Evolutionary conservation across 92 coral and sea anemone species (phyloP).

Genomic region (Parazoanthus swiftii): DNA sequence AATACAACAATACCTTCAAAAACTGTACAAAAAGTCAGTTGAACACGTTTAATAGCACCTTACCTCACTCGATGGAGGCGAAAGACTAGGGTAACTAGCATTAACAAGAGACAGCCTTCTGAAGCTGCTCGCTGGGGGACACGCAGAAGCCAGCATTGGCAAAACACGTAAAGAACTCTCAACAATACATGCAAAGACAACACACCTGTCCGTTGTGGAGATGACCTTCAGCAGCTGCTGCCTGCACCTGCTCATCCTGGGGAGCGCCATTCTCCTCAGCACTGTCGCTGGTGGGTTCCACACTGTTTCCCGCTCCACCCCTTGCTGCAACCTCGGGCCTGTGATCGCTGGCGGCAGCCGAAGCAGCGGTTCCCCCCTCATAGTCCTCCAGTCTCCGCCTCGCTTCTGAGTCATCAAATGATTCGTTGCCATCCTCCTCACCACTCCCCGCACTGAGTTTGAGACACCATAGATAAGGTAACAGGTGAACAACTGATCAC

Average conservation of each 20-base stretch:
- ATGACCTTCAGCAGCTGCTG: slow-evolving; percentile 68
- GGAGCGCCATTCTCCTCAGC: slow-evolving; percentile 75
- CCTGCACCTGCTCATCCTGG: slow-evolving; percentile 84
- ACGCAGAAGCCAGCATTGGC: no score
- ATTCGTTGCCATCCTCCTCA: slow-evolving; percentile 95
- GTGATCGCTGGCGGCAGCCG: slow-evolving; percentile 68
- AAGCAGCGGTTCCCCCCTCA: slow-evolving; percentile 88
- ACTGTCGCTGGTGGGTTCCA: slow-evolving; percentile 66
- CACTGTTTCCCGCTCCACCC: slow-evolving; percentile 34
- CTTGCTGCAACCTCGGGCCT: slow-evolving; percentile 47
- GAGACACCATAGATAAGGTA: neutral
- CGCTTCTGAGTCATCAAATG: slow-evolving; percentile 81
- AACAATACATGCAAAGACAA: neutral
- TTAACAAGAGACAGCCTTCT: no score
- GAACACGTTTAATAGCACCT: no score
- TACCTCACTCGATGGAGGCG: no score
- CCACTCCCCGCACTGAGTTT: slow-evolving; percentile 82
- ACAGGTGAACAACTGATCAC: no score
- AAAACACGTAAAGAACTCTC: no score
- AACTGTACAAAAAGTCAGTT: neutral
- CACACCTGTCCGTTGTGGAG: slow-evolving; percentile 86
- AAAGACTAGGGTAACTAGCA: no score
- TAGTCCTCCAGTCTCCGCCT: slow-evolving; percentile 76
- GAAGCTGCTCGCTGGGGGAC: no score
- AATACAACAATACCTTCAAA: neutral